Percentiles rank a stretch among this genome's conserved stretches.
Conservation (phyloP, 2,113 vertebrate genomes). For the Benthochromis sp. region DNA sequence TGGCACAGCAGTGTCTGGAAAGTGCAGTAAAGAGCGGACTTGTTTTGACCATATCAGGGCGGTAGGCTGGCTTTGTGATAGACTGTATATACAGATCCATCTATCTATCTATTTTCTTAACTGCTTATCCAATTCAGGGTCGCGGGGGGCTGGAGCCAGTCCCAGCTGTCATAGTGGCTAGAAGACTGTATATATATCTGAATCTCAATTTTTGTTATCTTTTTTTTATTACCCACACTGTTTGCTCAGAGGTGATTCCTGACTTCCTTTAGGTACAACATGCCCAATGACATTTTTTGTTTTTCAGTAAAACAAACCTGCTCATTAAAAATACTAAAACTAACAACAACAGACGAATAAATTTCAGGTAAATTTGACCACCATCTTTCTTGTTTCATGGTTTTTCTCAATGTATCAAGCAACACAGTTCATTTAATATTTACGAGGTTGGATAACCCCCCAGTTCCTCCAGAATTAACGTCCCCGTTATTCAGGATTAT, state of each 20-base stretch:
- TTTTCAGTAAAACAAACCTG: background rate
- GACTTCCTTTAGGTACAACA: background rate
- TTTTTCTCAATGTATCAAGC: background rate
- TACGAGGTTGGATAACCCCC: background rate
- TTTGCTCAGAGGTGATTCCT: background rate
- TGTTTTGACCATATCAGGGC: background rate
- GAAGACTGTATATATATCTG: background rate
- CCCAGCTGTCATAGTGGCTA: background rate
- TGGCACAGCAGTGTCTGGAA: background rate
- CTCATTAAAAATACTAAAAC: background rate
- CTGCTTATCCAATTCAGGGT: background rate
- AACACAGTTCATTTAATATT: background rate
- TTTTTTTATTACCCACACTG: background rate
- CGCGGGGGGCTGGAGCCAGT: background rate
- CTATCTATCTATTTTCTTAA: background rate
- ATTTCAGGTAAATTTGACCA: background rate
- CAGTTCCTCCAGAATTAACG: background rate
- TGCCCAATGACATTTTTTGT: background rate
- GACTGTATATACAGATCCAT: background rate
- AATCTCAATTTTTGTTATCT: background rate
- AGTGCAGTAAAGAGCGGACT: background rate
- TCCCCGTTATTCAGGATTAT: background rate
- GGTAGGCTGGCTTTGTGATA: background rate
- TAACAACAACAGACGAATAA: background rate
- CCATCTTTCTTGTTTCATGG: background rate